Conservation (phyloP, 2,113 vertebrate species). For the Salvelinus sp. region DNA sequence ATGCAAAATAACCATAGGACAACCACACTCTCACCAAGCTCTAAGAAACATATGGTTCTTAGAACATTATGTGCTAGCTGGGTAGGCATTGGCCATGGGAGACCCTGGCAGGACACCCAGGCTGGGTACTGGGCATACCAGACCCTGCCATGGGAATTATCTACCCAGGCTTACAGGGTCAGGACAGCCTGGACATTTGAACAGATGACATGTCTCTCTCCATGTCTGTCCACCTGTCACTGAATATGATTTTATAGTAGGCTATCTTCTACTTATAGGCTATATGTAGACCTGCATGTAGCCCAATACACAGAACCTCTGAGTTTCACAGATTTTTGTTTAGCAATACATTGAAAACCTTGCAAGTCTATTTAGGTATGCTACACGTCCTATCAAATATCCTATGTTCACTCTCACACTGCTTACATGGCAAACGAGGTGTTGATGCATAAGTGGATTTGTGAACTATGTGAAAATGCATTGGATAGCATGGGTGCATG, state of each 20-base stretch:
- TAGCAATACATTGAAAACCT: not conserved
- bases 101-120: not conserved
- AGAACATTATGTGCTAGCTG: too few species aligned
- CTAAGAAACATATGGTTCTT: too few species aligned
- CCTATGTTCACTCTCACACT: too few species aligned
- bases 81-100: too few species aligned
- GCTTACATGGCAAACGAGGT: too few species aligned
- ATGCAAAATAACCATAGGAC: too few species aligned
- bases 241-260: conserved; percentile 45
- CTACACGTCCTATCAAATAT: too few species aligned
- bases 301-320: not conserved
- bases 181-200: not conserved
- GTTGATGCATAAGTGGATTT: too few species aligned
- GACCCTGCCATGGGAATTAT: not conserved
- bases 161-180: not conserved
- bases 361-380: not conserved
- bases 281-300: not conserved
- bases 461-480: too few species aligned
- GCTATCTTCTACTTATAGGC: not conserved
- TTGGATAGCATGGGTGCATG: too few species aligned
- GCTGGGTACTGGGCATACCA: not conserved
- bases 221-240: conserved; percentile 54
- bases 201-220: conserved; percentile 20
- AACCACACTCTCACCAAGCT: too few species aligned
- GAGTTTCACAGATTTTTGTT: not conserved